These are phyloP conservation scores for Ditylenchus weischeri DNA, from an alignment of 2,888 invertebrate species.

Conservation along the genomic window DNA sequence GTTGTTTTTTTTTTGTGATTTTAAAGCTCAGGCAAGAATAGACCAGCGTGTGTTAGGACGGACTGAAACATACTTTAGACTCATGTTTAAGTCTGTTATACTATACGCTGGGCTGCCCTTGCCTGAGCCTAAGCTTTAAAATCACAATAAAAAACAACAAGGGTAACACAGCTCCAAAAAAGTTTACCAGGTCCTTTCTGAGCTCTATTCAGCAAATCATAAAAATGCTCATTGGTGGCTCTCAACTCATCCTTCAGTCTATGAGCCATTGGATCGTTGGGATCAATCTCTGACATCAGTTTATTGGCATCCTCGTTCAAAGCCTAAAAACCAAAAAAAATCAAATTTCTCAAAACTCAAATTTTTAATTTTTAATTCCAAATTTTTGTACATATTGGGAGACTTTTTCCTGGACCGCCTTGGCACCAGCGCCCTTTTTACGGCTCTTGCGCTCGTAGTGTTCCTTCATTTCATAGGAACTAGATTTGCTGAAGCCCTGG, in stretches of 20 bases:
- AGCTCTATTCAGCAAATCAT: constrained; percentile 59
- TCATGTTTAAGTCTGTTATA: too few species aligned
- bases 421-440: background rate
- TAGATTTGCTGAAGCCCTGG: constrained; percentile 54
- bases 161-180: too few species aligned
- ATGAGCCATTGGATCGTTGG: constrained; percentile 84
- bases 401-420: too few species aligned
- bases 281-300: constrained; percentile 88
- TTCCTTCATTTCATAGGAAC: constrained; percentile 56
- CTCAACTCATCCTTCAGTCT: constrained; percentile 79
- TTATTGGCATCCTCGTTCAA: constrained; percentile 96
- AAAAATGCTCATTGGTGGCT: constrained; percentile 60
- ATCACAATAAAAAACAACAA: too few species aligned
- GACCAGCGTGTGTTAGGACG: too few species aligned
- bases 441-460: constrained; percentile 57
- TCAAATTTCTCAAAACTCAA: background rate
- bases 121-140: too few species aligned
- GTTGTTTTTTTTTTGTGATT: too few species aligned
- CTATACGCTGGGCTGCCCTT: too few species aligned
- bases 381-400: too few species aligned
- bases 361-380: too few species aligned
- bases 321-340: constrained; percentile 63
- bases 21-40: too few species aligned
- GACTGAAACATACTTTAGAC: too few species aligned
- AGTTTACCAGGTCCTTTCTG: constrained; percentile 45